phyloP scores from a whole-genome alignment of 2,888 invertebrate genomes.

The Sphaeridia pumilis region DNA sequence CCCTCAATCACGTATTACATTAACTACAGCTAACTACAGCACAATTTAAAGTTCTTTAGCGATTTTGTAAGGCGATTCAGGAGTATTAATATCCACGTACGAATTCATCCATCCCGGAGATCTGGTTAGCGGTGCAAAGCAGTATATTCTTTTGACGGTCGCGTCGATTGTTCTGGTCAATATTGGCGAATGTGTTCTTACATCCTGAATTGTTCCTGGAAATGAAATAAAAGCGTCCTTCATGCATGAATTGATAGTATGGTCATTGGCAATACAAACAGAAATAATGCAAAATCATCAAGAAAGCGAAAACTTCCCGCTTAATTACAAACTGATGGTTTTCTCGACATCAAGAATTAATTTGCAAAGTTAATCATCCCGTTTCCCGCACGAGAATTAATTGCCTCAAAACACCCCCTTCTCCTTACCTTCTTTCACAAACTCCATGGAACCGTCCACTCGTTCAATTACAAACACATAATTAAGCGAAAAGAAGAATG shows the following conservation, averaged over 20 bases:
- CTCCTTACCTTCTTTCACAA: slow-evolving; percentile 22
- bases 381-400: too few relatives aligned
- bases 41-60: too few relatives aligned
- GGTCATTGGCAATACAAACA: background rate
- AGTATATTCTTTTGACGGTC: slow-evolving; percentile 20
- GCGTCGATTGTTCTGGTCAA: slow-evolving; percentile 17
- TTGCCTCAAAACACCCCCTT: too few relatives aligned
- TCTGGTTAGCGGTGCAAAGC: slow-evolving; percentile 31
- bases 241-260: background rate
- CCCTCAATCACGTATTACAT: too few relatives aligned
- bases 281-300: too few relatives aligned
- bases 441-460: slow-evolving; percentile 26
- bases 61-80: too few relatives aligned
- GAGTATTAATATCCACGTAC: too few relatives aligned
- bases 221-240: background rate
- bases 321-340: too few relatives aligned
- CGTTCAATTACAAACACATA: slow-evolving; percentile 30
- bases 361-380: too few relatives aligned
- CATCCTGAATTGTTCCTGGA: slow-evolving; percentile 22
- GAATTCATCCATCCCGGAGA: slow-evolving; percentile 28
- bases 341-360: too few relatives aligned
- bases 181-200: slow-evolving; percentile 28
- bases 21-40: too few relatives aligned
- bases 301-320: too few relatives aligned
- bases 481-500: slow-evolving; percentile 33